Conservation (phyloP, 2,888 invertebrate species). For the Conops quadrifasciatus region DNA sequence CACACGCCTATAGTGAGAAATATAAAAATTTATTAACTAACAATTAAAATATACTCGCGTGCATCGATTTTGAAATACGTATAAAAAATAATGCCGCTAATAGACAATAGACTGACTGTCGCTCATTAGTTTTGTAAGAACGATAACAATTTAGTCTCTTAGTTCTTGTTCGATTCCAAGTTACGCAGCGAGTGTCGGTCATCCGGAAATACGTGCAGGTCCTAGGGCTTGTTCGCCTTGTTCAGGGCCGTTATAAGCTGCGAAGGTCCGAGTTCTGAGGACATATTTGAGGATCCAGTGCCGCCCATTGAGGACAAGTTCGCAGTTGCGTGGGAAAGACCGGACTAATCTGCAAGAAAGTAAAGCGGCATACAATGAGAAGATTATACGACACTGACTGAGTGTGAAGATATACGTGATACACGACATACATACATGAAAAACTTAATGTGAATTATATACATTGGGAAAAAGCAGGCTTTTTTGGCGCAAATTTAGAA, state of each 20-base stretch:
- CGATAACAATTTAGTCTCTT: constrained; percentile 92
- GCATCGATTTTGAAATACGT: constrained; percentile 1
- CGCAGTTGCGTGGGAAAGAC: constrained; percentile 74
- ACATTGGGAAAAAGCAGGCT: no score
- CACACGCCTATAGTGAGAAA: constrained; percentile 16
- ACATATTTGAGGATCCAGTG: constrained; percentile 80
- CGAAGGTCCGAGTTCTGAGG: constrained; percentile 73
- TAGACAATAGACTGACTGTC: not conserved
- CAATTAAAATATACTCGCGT: constrained; percentile 15
- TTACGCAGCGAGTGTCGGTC: constrained; percentile 96
- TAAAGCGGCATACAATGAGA: no score
- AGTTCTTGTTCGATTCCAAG: constrained; percentile 94
- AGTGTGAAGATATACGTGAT: no score
- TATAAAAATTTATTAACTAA: constrained; percentile 15
- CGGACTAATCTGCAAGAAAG: constrained; percentile 65
- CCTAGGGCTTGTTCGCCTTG: constrained; percentile 95
- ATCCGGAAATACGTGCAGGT: constrained; percentile 93
- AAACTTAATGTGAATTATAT: no score
- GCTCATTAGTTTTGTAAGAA: constrained; percentile 85
- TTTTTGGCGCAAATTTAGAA: no score
- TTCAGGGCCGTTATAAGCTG: constrained; percentile 89
- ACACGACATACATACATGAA: no score
- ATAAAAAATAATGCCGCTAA: not conserved
- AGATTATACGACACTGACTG: no score
- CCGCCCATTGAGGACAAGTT: constrained; percentile 73